Evolutionary conservation across 2,113 vertebrate genomes (phyloP), one percentile per base, ranked within the genome.

Genomic region (Neotragus moschatus): DNA sequence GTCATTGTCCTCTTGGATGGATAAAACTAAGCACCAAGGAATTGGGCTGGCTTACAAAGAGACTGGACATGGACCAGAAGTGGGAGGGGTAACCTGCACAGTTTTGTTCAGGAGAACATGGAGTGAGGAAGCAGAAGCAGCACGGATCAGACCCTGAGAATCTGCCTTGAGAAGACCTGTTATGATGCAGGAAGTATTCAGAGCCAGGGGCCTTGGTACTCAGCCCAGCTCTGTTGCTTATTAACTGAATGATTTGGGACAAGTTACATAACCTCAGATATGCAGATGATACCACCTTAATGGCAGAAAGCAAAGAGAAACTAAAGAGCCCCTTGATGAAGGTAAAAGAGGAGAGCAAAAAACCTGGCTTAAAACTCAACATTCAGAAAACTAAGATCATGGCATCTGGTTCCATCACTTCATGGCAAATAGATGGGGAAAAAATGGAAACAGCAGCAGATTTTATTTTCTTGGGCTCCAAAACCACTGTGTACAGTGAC

Each of bases 121-220:
- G 39, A 25, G 26, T 16, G 13, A 51, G 79, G 55, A 87, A 63
- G 45, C 47, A 15, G 16, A 56, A 17, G 92, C 12, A 55, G 2
- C 3, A 0, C 0, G 14, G 25, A 45, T 17, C 45, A 63, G 39
- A 87, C 11, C 7, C 63, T 28, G 10, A 28, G 36, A 60, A 3
- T 2, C 13, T n/a, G 19, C 6, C 55, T 95, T 1, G 4, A 55
- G 63, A 61, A 63, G 70, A n/a, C 9, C 2, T 11, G 56, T n/a
- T 39, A 9, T 6, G 13, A 33, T 1, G 36, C 2, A 26, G 61
- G 12, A 3, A 2, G 0, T 3, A 17, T 3, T 47, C 1, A 1
- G 51, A 82, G 26, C 9, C 7, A 1, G 10, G 13, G 51, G 28
- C 2, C 53, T n/a, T 17, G 7, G 30, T 6, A 5, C 58, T 21